Base-by-base conservation (phyloP, 2,888 invertebrate genomes). In the Odontocolon sp. region DNA sequence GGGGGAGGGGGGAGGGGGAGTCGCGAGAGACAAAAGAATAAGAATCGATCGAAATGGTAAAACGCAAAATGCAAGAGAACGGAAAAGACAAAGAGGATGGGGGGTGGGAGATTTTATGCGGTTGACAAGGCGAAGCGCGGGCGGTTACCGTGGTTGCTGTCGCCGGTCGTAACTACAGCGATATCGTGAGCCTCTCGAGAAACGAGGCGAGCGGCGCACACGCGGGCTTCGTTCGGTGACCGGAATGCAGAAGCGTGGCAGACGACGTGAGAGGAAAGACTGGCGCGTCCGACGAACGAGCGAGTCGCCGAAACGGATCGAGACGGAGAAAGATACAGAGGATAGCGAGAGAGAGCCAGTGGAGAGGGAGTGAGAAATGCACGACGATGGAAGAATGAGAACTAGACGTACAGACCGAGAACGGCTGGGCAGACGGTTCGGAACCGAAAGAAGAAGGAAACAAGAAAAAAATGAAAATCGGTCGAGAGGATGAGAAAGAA, bases 181-280 rank as follows among this genome's bases (percentile, higher is more conserved):
- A 16, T 40, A 59, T 47, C 47, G 61, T 40, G 54, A 40, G 42
- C 38, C 18, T 36, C 14, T 36, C 61, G 9, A 64, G 31, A 54
- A 57, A 47, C 16, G 54, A 18, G 50, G 21, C 33, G 11, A 66
- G 36, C 71, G 67, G 59, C 76, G 70, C 75, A 71, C 74, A 78
- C 76, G 68, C 75, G 66, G 59, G 57, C 64, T 69, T 68, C 50
- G 50, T 61, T 69, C 71, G 77, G 67, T 76, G 78, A 76, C 80
- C 82, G 82, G 82, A 82, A 85, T 81, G 81, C 81, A 77, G 50
- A 68, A 83, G 82, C 83, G 83, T 82, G 79, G 82, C 74, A 71
- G 77, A 81, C 81, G 78, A 81, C 80, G 78, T 81, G 74, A 82
- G 81, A 80, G 82, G 82, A 83, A 78, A 84, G 82, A 83, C 83